A percentile compares a stretch with the other conserved stretches of the same genome.
Evolutionary conservation across 1,140 invertebrate genomes (phyloP).

Genomic region (Drosophila nebulosa): DNA sequence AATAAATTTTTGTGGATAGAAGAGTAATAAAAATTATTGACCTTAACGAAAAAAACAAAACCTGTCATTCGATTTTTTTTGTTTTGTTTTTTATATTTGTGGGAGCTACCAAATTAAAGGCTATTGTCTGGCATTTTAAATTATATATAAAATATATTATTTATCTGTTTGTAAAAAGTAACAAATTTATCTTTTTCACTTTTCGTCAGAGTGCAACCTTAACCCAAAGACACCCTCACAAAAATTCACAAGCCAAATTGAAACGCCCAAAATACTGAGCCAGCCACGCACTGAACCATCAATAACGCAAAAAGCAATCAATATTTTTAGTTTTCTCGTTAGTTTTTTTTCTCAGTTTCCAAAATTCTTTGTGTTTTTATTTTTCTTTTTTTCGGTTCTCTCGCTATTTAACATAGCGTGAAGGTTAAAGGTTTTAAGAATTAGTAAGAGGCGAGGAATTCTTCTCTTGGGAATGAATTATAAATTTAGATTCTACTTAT

Average conservation of each 20-base stretch:
- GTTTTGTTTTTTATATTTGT: no score
- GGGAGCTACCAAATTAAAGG: slow-evolving; percentile 38
- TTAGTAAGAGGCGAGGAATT: slow-evolving; percentile 42
- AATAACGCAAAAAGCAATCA: neutral
- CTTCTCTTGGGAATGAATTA: slow-evolving; percentile 36
- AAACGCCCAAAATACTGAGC: neutral
- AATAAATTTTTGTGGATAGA: slow-evolving; percentile 1
- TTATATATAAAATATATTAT: slow-evolving; percentile 15
- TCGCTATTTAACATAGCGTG: slow-evolving; percentile 38
- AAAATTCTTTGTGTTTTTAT: neutral
- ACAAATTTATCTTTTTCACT: neutral
- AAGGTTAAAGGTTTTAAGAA: slow-evolving; percentile 35
- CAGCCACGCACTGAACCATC: neutral
- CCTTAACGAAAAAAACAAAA: slow-evolving; percentile 54
- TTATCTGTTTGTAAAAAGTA: neutral
- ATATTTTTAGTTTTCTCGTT: neutral
- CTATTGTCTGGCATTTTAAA: slow-evolving; percentile 24
- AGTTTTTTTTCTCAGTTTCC: neutral
- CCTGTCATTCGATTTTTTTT: slow-evolving; percentile 24
- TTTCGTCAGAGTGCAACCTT: no score
- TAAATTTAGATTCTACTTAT: slow-evolving; percentile 13
- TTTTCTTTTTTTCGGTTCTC: no score
- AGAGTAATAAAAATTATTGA: slow-evolving; percentile 44
- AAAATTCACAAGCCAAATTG: neutral
- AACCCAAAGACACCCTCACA: neutral